Percentiles rank a stretch among this genome's conserved stretches.
Evolutionary conservation across 2,888 invertebrate genomes (phyloP).

Genomic region (Trilocha varians): DNA sequence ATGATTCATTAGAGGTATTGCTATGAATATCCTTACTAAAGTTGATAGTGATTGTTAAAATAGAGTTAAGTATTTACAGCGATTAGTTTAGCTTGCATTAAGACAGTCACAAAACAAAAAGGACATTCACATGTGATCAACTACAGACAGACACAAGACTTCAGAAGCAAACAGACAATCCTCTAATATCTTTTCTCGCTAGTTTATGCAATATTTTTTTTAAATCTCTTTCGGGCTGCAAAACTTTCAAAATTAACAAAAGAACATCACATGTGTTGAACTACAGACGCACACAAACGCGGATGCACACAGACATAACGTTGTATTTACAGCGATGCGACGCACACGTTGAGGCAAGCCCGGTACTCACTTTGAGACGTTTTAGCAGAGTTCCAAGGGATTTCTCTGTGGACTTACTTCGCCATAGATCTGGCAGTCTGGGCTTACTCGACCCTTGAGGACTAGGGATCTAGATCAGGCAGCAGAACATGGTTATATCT

Average conservation of each 20-base stretch:
- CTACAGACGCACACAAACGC: conserved; percentile 28
- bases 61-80: too few species aligned
- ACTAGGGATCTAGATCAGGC: conserved; percentile 48
- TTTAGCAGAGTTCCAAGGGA: conserved; percentile 58
- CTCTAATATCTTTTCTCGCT: too few species aligned
- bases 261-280: conserved; percentile 22
- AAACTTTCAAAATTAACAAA: conserved; percentile 4
- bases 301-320: conserved; percentile 23
- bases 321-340: conserved; percentile 40
- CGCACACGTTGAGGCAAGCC: conserved; percentile 25
- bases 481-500: conserved; percentile 12
- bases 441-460: conserved; percentile 46
- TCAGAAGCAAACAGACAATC: too few species aligned
- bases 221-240: too few species aligned
- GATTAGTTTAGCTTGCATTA: too few species aligned
- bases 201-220: too few species aligned
- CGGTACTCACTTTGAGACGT: conserved; percentile 53
- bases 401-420: conserved; percentile 57
- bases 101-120: too few species aligned
- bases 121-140: too few species aligned
- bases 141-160: too few species aligned
- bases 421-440: conserved; percentile 60
- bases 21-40: too few species aligned
- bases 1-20: too few species aligned
- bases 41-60: too few species aligned